Base-by-base conservation (phyloP, 2,797 vertebrate species). In the Natrix natrix region DNA sequence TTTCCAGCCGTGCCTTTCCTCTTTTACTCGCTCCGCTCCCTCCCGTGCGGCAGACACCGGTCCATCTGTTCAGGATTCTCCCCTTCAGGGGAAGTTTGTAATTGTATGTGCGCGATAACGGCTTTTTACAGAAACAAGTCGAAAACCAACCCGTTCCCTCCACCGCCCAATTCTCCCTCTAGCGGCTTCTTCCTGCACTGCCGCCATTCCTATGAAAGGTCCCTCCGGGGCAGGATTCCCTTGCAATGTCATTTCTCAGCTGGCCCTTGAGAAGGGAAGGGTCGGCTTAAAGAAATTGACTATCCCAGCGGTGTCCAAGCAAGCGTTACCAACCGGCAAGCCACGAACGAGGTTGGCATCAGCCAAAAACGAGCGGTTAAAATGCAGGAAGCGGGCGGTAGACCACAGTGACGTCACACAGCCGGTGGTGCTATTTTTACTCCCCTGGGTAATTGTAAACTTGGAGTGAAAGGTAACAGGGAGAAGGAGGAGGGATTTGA, bases 1-100 rank as follows among this genome's bases (percentile, higher is more conserved):
- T 94, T 94, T 95, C 93, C 91, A 32, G 89, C 5, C 37, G 0
- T 26, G 86, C 74, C 86, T 5, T 94, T 93, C 92, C 91, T 83
- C 37, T 54, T 14, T 56, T 16, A 4, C 86, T n/a, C 37, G 59
- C 43, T 83, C 87, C 87, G 0, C 66, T 32, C 28, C 88, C 91
- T 37, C 87, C 8, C 20, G 32, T 14, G 8, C 22, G 87, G 88
- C 61, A 87, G 87, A 90, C 87, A 92, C 87, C 0, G 0, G 48
- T 7, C 28, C 0, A 0, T 86, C 43, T 32, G 20, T 74, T 61
- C 32, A 0, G 52, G 86, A 88, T 78, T 60, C 94, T 93, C 90
- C 89, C 89, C 60, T 94, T 0, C 0, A 0, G 88, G 11, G 26
- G 89, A 90, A 56, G 91, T 92, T 43, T 1, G 4, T 83, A 91